Evolutionary conservation across 2,888 invertebrate genomes (phyloP).

Genomic region (Tinea semifulvella): DNA sequence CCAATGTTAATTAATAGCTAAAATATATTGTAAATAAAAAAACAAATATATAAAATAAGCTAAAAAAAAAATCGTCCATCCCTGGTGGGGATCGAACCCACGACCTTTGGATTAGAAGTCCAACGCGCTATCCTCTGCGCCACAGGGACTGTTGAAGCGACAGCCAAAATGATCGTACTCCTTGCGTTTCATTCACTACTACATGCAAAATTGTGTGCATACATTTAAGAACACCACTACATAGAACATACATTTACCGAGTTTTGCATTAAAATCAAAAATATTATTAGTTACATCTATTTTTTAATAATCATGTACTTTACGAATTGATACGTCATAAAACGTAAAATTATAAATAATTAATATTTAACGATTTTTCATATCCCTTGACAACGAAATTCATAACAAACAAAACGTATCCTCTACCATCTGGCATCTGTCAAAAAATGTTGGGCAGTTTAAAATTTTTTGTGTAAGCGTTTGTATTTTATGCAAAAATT

Average conservation of each 20-base stretch:
- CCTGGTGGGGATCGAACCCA: constrained; percentile 88
- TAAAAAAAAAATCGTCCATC: constrained; percentile 48
- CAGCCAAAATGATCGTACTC: background rate
- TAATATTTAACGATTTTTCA: background rate
- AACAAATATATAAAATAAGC: constrained; percentile 18
- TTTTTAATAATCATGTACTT: background rate
- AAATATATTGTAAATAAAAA: background rate
- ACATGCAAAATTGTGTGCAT: no score
- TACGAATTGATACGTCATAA: background rate
- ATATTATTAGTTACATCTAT: background rate
- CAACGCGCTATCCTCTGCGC: constrained; percentile 91
- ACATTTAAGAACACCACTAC: no score
- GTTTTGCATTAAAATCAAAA: background rate
- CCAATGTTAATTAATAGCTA: no score
- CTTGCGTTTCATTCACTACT: no score
- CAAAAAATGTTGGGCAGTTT: constrained; percentile 42
- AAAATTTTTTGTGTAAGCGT: constrained; percentile 31
- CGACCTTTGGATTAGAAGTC: constrained; percentile 92
- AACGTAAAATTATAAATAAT: background rate
- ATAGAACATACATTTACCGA: no score
- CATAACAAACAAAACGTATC: constrained; percentile 7
- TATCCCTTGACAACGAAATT: no score
- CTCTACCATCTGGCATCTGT: no score
- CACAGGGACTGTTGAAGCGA: constrained; percentile 70
- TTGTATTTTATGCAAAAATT: constrained; percentile 57